These are phyloP conservation scores for Heliconius eleuchia DNA, from an alignment of 1,140 invertebrate genomes.

Conservation along the genomic window DNA sequence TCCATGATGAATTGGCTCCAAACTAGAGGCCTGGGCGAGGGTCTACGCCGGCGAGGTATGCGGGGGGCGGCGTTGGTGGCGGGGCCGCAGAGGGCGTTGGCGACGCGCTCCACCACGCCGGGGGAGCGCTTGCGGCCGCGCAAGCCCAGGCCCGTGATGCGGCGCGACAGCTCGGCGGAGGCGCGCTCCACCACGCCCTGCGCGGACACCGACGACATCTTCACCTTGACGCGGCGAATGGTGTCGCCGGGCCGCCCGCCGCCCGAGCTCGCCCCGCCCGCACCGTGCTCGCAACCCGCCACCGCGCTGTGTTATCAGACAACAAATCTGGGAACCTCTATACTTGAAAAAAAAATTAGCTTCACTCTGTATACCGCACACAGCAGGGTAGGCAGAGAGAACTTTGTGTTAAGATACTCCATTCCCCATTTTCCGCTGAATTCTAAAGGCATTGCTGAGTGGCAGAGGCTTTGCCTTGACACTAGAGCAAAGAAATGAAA, in stretches of 20 bases:
- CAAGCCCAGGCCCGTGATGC: constrained; percentile 92
- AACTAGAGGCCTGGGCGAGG: constrained; percentile 77
- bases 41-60: constrained; percentile 60
- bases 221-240: constrained; percentile 78
- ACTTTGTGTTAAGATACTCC: no score
- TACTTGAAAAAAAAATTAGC: no score
- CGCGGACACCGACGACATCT: constrained; percentile 85
- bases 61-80: constrained; percentile 57
- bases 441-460: no score
- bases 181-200: constrained; percentile 93
- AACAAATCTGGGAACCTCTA: no score
- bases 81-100: constrained; percentile 89
- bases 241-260: constrained; percentile 67
- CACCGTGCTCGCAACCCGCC: constrained; percentile 69
- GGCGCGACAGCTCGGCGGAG: constrained; percentile 92
- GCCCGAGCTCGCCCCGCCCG: constrained; percentile 50
- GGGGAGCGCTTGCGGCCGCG: constrained; percentile 85
- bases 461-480: no score
- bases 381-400: no score
- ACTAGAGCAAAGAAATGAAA: no score
- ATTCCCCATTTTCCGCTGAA: no score
- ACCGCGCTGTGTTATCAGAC: constrained; percentile 48
- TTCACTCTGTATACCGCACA: no score
- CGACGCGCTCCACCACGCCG: constrained; percentile 90
- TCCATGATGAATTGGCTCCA: constrained; percentile 91